A percentile compares a stretch with the other conserved stretches of the same genome.
phyloP scores from a whole-genome alignment of 2,888 invertebrate species.

The Lamproptera curius region DNA sequence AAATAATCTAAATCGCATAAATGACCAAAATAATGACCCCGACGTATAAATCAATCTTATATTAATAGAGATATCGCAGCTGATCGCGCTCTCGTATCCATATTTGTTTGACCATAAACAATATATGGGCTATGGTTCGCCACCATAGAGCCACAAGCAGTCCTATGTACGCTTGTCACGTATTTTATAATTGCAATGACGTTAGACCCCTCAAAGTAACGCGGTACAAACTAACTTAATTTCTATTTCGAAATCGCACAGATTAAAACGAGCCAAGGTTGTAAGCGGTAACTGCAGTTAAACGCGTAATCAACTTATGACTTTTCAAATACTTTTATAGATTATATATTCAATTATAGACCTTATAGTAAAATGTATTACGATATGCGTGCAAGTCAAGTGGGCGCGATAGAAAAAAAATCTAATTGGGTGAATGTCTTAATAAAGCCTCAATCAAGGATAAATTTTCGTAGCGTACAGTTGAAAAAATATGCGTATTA shows the following conservation, averaged over 20 bases:
- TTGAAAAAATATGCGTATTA: background rate
- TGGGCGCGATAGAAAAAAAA: background rate
- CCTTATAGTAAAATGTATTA: background rate
- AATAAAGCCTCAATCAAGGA: background rate
- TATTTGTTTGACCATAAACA: background rate
- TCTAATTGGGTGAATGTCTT: slow-evolving; percentile 8
- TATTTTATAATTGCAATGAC: slow-evolving; percentile 51
- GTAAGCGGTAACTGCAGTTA: background rate
- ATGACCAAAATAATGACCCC: too few relatives aligned
- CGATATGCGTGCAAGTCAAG: background rate
- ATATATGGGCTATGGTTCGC: slow-evolving; percentile 6
- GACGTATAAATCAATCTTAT: too few relatives aligned
- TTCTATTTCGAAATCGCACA: slow-evolving; percentile 20
- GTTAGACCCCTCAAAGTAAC: slow-evolving; percentile 37
- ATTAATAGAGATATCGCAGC: too few relatives aligned
- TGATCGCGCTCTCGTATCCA: too few relatives aligned
- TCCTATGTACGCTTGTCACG: slow-evolving; percentile 48
- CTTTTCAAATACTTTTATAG: too few relatives aligned
- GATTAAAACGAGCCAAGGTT: slow-evolving; percentile 13
- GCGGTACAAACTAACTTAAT: slow-evolving; percentile 27
- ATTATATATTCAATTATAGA: background rate
- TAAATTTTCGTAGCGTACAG: background rate
- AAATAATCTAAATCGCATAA: too few relatives aligned
- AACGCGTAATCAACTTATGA: too few relatives aligned
- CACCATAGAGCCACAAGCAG: slow-evolving; percentile 42